Evolutionary conservation across 2,888 invertebrate species (phyloP).

Genomic region (Malacosoma neustria): DNA sequence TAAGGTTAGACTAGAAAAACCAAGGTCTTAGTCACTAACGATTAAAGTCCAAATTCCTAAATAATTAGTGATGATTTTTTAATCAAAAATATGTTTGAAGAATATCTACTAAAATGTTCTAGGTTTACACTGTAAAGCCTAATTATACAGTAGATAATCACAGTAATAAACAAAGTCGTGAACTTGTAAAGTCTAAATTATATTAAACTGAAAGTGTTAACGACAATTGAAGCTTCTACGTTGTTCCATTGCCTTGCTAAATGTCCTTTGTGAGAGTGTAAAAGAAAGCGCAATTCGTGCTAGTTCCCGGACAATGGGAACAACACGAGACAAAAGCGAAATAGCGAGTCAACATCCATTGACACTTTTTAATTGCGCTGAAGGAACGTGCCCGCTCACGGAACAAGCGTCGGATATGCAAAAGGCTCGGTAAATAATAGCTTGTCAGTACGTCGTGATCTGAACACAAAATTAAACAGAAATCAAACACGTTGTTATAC

Average conservation of each 20-base stretch:
- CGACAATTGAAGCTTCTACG: not conserved
- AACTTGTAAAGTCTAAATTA: no score
- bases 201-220: not conserved
- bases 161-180: no score
- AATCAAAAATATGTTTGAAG: no score
- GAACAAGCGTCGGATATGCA: slow-evolving; percentile 33
- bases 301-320: slow-evolving; percentile 20
- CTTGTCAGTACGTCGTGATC: slow-evolving; percentile 32
- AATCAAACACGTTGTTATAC: no score
- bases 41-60: no score
- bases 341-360: slow-evolving; percentile 30
- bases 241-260: not conserved
- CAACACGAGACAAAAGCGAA: slow-evolving; percentile 27
- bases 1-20: no score
- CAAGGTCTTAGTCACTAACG: no score
- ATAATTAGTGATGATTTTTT: no score
- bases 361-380: slow-evolving; percentile 38
- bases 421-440: slow-evolving; percentile 48
- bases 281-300: slow-evolving; percentile 28
- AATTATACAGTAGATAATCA: no score
- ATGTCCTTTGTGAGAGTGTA: slow-evolving; percentile 11
- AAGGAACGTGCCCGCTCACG: slow-evolving; percentile 24
- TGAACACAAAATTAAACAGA: no score
- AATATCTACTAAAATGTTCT: no score
- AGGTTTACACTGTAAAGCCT: no score